Base-by-base conservation (phyloP, 2,797 vertebrate genomes). In the Pangasius larnaudii region DNA sequence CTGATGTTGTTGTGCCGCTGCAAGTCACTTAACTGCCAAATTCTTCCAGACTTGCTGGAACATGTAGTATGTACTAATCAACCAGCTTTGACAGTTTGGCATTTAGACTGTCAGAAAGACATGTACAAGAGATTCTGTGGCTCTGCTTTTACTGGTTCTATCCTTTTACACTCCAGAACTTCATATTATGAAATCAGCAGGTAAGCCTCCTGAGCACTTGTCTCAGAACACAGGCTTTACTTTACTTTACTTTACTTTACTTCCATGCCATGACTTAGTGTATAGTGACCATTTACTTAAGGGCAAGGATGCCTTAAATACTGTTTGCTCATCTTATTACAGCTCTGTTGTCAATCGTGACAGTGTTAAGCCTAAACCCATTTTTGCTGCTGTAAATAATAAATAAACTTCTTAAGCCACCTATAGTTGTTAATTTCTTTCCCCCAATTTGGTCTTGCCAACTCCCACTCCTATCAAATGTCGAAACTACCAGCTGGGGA, bases 41-140 rank as follows among this genome's bases (percentile, higher is more conserved):
- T 46, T 30, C 61, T 13, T 83, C 27, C 81, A 83, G 61, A 18
- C 16, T 33, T 1, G 8, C 81, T 65, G 81, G 59, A 65, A 83
- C 59, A 49, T 30, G 81, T 67, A 46, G 24, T 18, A 81, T n/a
- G 39, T 82, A 82, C 24, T 65, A 65, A 82, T 82, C 39, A 81
- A 42, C 2, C 16, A 49, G 81, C 19, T 63, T 81, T 61, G 79
- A 81, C 79, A 81, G 80, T 82, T 63, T 46, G 79, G 13, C 36
- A 82, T 14, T 46, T 82, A 42, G 13, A n/a, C 79, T 83, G 80
- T 65, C 59, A 83, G 27, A 65, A 65, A 18, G 39, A 51, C 61
- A 83, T 51, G 42, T 19, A 49, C 16, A 42, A 46, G 58, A 46
- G 1, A 82, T 14, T 59, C 53, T 82, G 36, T 61, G 58, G 58